Conservation (phyloP, 30 jellyfish, hydroid and myxozoan genomes). For the Rhopilema esculentum region DNA sequence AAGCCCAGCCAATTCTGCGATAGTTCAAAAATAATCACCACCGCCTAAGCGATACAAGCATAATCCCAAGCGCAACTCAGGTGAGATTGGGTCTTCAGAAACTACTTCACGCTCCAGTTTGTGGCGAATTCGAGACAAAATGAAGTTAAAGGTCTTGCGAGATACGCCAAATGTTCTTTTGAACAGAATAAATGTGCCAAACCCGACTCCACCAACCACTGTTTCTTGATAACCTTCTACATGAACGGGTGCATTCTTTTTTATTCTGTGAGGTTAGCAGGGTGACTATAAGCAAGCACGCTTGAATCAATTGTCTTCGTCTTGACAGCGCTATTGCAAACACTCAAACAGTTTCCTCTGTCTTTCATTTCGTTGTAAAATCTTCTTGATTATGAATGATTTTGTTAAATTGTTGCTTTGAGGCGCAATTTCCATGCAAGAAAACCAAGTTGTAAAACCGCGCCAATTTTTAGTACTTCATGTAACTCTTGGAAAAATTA, state of each 20-base stretch:
- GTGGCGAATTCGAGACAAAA: constrained; percentile 28
- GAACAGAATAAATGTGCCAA: constrained; percentile 31
- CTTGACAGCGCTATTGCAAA: no score
- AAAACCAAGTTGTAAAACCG: background rate
- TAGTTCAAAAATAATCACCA: constrained; percentile 43
- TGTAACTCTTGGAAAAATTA: background rate
- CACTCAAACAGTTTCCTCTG: no score
- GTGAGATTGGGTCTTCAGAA: constrained; percentile 38
- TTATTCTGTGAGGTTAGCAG: constrained; percentile 6
- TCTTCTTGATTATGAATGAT: no score
- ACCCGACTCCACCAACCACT: constrained; percentile 49
- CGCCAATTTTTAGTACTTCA: background rate
- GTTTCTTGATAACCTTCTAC: constrained; percentile 14
- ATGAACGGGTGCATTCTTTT: constrained; percentile 1
- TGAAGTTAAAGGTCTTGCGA: constrained; percentile 13
- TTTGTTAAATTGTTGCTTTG: background rate
- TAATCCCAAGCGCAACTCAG: constrained; percentile 43
- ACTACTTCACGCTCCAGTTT: constrained; percentile 13
- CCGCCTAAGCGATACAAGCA: constrained; percentile 34
- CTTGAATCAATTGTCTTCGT: no score
- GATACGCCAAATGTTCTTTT: constrained; percentile 37
- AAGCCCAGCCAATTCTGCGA: constrained; percentile 56
- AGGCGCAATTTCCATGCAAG: background rate
- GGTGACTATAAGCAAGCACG: constrained; percentile 19
- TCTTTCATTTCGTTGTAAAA: no score